Base-by-base conservation (phyloP, 2,888 invertebrate species). In the Drosophila imparisetae region DNA sequence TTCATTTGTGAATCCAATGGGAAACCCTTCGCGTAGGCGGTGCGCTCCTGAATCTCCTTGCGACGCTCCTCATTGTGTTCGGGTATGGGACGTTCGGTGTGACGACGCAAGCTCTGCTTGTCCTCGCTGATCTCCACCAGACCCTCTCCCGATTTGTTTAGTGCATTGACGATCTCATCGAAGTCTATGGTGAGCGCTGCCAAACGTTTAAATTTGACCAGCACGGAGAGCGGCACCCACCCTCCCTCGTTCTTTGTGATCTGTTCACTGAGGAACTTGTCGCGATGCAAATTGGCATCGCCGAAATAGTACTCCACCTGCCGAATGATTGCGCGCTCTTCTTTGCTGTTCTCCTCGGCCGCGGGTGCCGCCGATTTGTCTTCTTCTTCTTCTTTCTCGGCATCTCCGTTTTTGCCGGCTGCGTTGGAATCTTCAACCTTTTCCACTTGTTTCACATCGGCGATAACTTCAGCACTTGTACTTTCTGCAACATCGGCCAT, bases 231-330 rank as follows among this genome's bases (percentile, higher is more conserved):
- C 0, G 97, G 95, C 27, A 99, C 95, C 99, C 99, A 98, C 4
- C 97, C 99, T 62, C 98, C 97, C 73, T 98, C 97, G 80, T 98
- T 97, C 76, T 97, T 94, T 81, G 95, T 95, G 1, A 97, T 95
- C 93, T 98, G 96, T 72, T 97, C 97, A 83, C 96, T 95, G n/a
- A 99, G 94, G 92, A 99, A 99, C 93, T 97, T 98, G 92, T 99
- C 99, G 70, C 96, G 95, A 0, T 96, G 96, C 60, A 99, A 94
- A 93, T 99, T 99, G 7, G 96, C 95, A 92, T 99, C 98, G 58
- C 99, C 98, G 94, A 97, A 97, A 45, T 93, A 93, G 66, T 93
- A 93, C 78, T 93, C 93, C 10, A 96, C 93, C 93, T 96, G 96
- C 7, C 94, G 94, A 76, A 96, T 95, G 53, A 96, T 95, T 64